phyloP scores from a whole-genome alignment of 2,113 vertebrate species.

The Poeciliopsis retropinna region DNA sequence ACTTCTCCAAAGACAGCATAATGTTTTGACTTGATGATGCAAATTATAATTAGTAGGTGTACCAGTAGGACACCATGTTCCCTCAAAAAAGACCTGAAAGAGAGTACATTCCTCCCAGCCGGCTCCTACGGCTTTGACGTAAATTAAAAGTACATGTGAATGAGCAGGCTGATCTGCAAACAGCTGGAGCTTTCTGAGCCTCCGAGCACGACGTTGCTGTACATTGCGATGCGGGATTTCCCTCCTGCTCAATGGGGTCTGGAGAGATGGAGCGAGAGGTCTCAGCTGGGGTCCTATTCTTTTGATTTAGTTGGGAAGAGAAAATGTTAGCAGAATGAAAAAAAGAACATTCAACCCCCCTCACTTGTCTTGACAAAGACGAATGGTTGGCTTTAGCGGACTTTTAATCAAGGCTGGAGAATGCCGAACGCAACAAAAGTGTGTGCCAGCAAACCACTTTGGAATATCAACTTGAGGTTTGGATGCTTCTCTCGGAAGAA shows the following conservation, averaged over 20 bases:
- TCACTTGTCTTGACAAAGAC: constrained; percentile 53
- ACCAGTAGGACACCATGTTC: constrained; percentile 49
- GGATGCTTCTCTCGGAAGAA: constrained; percentile 17
- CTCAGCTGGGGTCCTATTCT: constrained; percentile 41
- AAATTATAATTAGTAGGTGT: constrained; percentile 59
- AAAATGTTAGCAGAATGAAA: constrained; percentile 46
- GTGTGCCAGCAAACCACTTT: constrained; percentile 60
- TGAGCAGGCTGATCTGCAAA: constrained; percentile 43
- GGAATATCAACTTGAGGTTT: constrained; percentile 40
- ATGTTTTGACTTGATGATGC: constrained; percentile 36
- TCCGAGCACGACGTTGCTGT: constrained; percentile 48
- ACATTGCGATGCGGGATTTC: constrained; percentile 45
- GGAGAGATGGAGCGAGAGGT: constrained; percentile 42
- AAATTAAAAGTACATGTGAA: constrained; percentile 59
- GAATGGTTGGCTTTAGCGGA: constrained; percentile 48
- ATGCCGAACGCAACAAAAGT: constrained; percentile 27
- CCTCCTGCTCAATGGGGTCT: constrained; percentile 21
- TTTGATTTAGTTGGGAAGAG: constrained; percentile 55
- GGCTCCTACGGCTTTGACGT: constrained; percentile 40
- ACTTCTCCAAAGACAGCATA: constrained; percentile 42
- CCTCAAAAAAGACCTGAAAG: constrained; percentile 40
- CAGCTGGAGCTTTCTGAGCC: constrained; percentile 52
- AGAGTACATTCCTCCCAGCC: constrained; percentile 48
- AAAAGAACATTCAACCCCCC: constrained; percentile 39
- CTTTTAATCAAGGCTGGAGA: constrained; percentile 57